Evolutionary conservation across 1,140 invertebrate species (phyloP).

Genomic region (Nomia melanderi): DNA sequence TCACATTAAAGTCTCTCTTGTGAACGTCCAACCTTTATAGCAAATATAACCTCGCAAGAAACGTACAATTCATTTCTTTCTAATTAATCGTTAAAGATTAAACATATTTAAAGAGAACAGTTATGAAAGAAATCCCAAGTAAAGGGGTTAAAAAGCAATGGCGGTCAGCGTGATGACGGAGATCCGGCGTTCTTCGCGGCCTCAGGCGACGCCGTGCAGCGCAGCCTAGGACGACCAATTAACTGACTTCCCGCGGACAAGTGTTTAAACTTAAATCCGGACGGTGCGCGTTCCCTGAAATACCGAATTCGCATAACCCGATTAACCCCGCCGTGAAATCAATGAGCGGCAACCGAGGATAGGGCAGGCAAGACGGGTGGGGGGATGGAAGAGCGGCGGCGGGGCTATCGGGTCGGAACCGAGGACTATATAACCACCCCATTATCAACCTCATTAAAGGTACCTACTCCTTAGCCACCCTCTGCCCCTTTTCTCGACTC

Average conservation of each 20-base stretch:
- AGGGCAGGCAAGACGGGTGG: too few species aligned
- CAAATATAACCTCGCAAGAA: too few species aligned
- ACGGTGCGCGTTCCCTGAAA: slow-evolving; percentile 41
- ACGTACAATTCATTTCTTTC: too few species aligned
- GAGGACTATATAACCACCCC: slow-evolving; percentile 62
- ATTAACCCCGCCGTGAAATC: slow-evolving; percentile 65
- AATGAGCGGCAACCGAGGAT: slow-evolving; percentile 54
- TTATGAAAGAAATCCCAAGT: too few species aligned
- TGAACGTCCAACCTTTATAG: too few species aligned
- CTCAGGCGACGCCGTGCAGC: background rate
- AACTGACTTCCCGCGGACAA: slow-evolving; percentile 51
- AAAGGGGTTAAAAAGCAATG: too few species aligned
- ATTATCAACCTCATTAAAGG: slow-evolving; percentile 72
- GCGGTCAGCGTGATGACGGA: too few species aligned
- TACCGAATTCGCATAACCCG: slow-evolving; percentile 61
- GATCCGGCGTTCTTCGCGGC: background rate
- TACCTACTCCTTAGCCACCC: slow-evolving; percentile 44
- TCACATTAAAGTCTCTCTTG: too few species aligned
- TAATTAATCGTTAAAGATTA: too few species aligned
- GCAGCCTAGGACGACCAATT: slow-evolving; percentile 50
- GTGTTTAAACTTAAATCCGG: slow-evolving; percentile 62
- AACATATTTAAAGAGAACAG: too few species aligned
- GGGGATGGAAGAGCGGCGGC: slow-evolving; percentile 13
- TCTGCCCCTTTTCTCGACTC: slow-evolving; percentile 33
- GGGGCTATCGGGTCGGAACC: slow-evolving; percentile 42